Evolutionary conservation across 2,888 invertebrate species (phyloP), one percentile per base, ranked within the genome.

Genomic region (Lucinisca nassula): DNA sequence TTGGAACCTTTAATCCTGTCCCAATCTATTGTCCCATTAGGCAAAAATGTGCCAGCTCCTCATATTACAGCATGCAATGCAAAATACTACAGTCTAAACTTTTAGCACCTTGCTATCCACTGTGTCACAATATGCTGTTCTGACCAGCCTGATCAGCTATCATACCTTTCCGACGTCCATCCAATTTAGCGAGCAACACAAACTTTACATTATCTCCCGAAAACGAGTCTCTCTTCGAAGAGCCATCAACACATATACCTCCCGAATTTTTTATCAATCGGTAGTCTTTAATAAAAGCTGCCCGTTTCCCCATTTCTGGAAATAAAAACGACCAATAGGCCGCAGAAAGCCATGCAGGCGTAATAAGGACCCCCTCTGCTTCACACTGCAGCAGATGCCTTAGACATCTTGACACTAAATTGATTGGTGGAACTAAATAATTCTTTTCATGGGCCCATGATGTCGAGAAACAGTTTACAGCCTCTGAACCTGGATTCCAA

Each of bases 401-500:
- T 45, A 45, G 10, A 45, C 45, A 45, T 45, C 45, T 45, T 12
- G 45, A 45, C 45, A 45, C 45, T 45, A 12, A 17, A 45, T 45
- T 45, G 8, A 45, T 12, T 45, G 45, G 45, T 8, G 45, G 45
- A 17, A 45, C 45, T 17, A 45, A 45, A 12, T 12, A 45, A 45
- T 45, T 45, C 45, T 12, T 45, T 8, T 45, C 45, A 17, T 45
- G 45, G 17, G 10, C 17, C 45, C 45, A 45, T 12, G 8, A 8
- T 45, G 45, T 17, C 8, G 51, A 35, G 17, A 51, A 76, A 17
- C 49, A 40, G 32, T 76, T 27, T 10, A 76, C 76, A 32, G 49
- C 76, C 76, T 76, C 76, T 76, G 51, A 51, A 21, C 32, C 76
- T 30, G 76, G 76, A 8, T 49, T 27, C 55, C 76, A 55, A 21